Base-by-base conservation (phyloP, 2,113 vertebrate species). In the Halichoeres trimaculatus region DNA sequence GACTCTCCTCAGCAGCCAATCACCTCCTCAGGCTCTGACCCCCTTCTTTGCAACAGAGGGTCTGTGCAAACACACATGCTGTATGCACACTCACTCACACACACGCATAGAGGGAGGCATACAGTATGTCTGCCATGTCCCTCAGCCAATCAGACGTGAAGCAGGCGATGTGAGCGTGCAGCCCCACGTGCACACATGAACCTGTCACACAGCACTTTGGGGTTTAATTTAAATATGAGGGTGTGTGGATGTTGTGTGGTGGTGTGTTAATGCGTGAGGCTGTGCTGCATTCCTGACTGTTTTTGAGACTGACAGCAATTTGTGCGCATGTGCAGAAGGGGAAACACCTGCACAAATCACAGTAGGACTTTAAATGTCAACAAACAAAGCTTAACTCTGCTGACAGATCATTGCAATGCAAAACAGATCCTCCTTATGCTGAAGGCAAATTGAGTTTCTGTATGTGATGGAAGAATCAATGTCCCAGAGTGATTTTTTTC, bases 1-100 rank as follows among this genome's bases (percentile, higher is more conserved):
- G 71, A 79, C 70, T 86, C 76, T 73, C 41, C 64, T 72, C 85
- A n/a, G 23, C 78, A 86, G 72, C 89, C 87, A 89, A 87, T 88
- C 88, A 52, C 76, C 74, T 85, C 66, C 57, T 70, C 66, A 54
- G 77, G 26, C 72, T 82, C 83, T 79, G 76, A 83, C 70, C 63
- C 74, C 70, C 53, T 70, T 62, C 74, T 64, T 63, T 23, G 26
- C 74, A 83, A 59, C 61, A 43, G 73, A 78, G 59, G 58, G 64
- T 80, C 70, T 74, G 26, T 11, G 34, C 63, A 30, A 20, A 67
- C 58, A 70, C 69, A 60, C 35, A 71, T 8, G 59, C 43, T n/a
- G 30, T 30, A 16, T 24, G 8, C 26, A 14, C 60, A 47, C n/a
- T 34, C 67, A 55, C 36, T 54, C 57, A 61, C 55, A 26, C 23